Percentiles rank a stretch among this genome's conserved stretches.
Evolutionary conservation across 2,113 vertebrate genomes (phyloP).

Genomic region (Cromileptes altivelis): DNA sequence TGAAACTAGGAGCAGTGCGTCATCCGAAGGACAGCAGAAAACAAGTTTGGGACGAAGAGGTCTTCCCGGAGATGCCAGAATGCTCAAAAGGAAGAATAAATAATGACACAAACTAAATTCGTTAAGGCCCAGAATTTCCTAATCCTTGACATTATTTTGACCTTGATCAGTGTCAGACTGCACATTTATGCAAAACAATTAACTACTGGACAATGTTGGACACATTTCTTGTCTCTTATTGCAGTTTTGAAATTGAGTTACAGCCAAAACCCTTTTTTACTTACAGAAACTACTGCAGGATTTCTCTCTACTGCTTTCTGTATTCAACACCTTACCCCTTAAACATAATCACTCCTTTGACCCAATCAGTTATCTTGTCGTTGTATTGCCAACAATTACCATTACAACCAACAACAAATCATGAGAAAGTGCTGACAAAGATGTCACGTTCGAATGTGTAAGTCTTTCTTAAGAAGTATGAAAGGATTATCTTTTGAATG

Average conservation of each 20-base stretch:
- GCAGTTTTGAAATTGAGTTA: background rate
- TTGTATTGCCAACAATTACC: constrained; percentile 30
- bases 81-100: no score
- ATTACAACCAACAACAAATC: constrained; percentile 49
- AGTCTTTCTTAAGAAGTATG: constrained; percentile 7
- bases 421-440: constrained; percentile 53
- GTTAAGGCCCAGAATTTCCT: no score
- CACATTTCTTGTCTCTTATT: background rate
- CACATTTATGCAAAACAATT: background rate
- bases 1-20: no score
- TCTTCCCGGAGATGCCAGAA: no score
- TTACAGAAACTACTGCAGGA: background rate
- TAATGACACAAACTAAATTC: no score
- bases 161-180: background rate
- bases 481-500: constrained; percentile 24
- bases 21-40: no score
- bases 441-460: constrained; percentile 1
- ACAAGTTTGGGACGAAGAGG: no score
- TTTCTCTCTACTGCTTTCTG: background rate
- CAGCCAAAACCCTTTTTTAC: background rate
- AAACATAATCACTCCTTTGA: constrained; percentile 11
- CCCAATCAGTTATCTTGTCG: constrained; percentile 48
- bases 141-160: background rate
- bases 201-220: background rate
- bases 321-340: constrained; percentile 4